Conservation (phyloP, 2,888 invertebrate species). For the Cecidostiba fungosa region DNA sequence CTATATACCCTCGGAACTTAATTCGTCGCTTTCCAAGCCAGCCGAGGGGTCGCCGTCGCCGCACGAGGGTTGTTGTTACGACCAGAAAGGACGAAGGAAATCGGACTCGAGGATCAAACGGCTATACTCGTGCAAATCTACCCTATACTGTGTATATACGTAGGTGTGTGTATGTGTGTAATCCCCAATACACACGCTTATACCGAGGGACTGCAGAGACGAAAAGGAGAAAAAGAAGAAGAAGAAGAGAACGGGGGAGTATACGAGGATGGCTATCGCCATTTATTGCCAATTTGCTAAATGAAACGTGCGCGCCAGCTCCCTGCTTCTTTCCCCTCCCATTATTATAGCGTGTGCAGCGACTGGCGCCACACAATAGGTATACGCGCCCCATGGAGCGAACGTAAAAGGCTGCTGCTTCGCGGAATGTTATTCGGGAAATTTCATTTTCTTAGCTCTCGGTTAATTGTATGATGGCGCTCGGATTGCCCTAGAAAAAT, state of each 20-base stretch:
- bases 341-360: not conserved
- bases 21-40: slow-evolving; percentile 71
- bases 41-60: not conserved
- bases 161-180: not conserved
- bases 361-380: not conserved
- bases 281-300: slow-evolving; percentile 80
- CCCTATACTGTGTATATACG: not conserved
- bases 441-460: slow-evolving; percentile 41
- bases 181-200: not conserved
- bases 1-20: slow-evolving; percentile 72
- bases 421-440: slow-evolving; percentile 25
- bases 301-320: slow-evolving; percentile 73
- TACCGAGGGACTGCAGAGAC: not conserved
- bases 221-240: slow-evolving; percentile 10
- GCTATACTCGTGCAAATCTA: slow-evolving; percentile 4
- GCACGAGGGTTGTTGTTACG: slow-evolving; percentile 42
- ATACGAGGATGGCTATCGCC: slow-evolving; percentile 74
- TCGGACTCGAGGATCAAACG: slow-evolving; percentile 59
- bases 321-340: not conserved
- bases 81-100: slow-evolving; percentile 52
- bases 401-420: not conserved
- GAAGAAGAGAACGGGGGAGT: not conserved
- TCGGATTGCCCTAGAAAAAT: not conserved
- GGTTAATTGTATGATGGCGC: not conserved
- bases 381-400: not conserved